These are phyloP conservation scores for Andrena flavipes DNA, from an alignment of 2,888 invertebrate genomes.

Conservation along the genomic window DNA sequence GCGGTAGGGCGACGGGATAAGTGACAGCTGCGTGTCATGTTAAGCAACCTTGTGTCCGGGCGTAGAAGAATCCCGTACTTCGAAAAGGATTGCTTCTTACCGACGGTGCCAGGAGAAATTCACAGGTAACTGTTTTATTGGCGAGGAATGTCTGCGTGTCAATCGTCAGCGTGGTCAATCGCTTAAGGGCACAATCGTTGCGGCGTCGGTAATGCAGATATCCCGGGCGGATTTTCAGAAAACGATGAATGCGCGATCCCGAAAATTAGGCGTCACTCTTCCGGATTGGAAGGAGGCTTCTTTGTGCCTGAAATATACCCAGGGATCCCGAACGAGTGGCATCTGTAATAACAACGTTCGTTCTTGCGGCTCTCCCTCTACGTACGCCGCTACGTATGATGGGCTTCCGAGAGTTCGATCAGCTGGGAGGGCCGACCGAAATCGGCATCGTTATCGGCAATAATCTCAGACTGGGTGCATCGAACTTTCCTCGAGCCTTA, in stretches of 20 bases:
- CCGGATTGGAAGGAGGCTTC: constrained; percentile 76
- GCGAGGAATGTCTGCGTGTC: no score
- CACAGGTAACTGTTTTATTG: no score
- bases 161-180: no score
- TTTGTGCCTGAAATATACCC: constrained; percentile 83
- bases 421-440: constrained; percentile 13
- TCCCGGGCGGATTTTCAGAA: constrained; percentile 25
- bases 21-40: neutral
- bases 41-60: no score
- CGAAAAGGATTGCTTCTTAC: no score
- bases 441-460: constrained; percentile 10
- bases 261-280: constrained; percentile 75
- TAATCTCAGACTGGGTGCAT: neutral
- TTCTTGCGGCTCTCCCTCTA: constrained; percentile 64
- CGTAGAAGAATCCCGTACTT: no score
- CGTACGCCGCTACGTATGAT: constrained; percentile 40
- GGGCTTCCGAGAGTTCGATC: constrained; percentile 48
- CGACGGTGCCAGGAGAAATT: no score
- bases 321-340: constrained; percentile 79
- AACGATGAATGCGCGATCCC: constrained; percentile 45
- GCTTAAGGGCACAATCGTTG: neutral
- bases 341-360: constrained; percentile 82
- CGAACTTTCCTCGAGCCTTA: no score
- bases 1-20: neutral
- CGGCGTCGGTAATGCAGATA: neutral